These are phyloP conservation scores for Antechinus flavipes DNA, from an alignment of 2,113 vertebrate species.

Conservation along the genomic window DNA sequence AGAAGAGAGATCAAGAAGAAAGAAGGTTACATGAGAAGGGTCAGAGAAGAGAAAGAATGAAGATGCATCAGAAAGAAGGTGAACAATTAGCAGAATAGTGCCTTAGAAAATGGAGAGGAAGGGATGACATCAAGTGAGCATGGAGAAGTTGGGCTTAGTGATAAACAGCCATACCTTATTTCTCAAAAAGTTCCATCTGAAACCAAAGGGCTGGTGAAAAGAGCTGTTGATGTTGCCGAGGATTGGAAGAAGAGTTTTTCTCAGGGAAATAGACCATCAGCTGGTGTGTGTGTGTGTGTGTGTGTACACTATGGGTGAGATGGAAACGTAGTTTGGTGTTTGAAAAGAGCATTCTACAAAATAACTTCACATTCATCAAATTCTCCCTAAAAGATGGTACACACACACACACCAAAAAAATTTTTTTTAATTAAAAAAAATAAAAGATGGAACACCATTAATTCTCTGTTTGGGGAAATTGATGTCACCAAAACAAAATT, in stretches of 20 bases:
- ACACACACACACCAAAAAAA: background rate
- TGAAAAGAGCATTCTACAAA: constrained; percentile 33
- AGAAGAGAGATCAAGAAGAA: background rate
- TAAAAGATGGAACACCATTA: constrained; percentile 28
- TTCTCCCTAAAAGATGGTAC: constrained; percentile 16
- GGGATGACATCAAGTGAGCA: background rate
- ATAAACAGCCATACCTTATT: background rate
- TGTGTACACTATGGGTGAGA: background rate
- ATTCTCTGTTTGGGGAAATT: constrained; percentile 32
- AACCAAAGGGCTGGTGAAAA: background rate
- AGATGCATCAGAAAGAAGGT: background rate
- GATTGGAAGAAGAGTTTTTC: background rate
- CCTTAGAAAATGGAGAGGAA: background rate
- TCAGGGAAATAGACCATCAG: background rate
- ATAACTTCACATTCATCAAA: constrained; percentile 6
- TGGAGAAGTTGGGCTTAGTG: background rate
- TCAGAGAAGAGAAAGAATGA: background rate
- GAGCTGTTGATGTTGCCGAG: background rate
- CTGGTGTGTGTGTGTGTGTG: background rate
- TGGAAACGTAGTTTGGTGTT: background rate
- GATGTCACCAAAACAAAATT: constrained; percentile 26
- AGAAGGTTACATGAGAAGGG: background rate
- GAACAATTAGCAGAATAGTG: background rate
- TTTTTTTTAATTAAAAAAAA: background rate
- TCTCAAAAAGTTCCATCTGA: background rate